Evolutionary conservation across 2,888 invertebrate genomes (phyloP), one percentile per base, ranked within the genome.

Genomic region (Ischnus inquisitorius): DNA sequence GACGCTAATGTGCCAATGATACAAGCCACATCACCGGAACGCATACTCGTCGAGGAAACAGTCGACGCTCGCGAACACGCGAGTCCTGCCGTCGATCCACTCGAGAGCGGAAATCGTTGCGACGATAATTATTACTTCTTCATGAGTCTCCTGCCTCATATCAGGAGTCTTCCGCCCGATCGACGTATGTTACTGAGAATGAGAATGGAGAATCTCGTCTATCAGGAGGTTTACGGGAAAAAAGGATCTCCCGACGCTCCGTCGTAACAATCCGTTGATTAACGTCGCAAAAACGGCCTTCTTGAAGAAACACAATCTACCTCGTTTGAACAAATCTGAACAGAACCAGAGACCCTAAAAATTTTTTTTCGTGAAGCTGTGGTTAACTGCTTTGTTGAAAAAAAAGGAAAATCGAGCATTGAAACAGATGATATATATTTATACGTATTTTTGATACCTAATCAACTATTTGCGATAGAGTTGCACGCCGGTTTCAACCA

Each of bases 81-180:
- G 51, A 89, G 78, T 39, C 91, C 88, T 5, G 81, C 86, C 10
- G 86, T 89, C 16, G 91, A 92, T 83, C 91, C 91, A 0, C 82
- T 91, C 8, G 92, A 91, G 14, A 88, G 89, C 14, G 78, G 78
- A 19, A 88, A 90, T 64, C 89, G 91, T 51, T 90, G 90, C 64
- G 94, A 94, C 77, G 94, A 94, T 79, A 93, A 93, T 88, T 94
- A 93, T 83, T 92, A 93, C 86, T 94, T 94, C 82, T 89, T 94
- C 34, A 92, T 94, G 91, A 94, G 94, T 82, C 90, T 94, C 6
- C 82, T 94, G 71, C 94, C 94, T 39, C 93, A 93, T 64, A 91
- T 93, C 78, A 90, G 91, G 80, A 91, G 90, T 10, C 76, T 94
- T 65, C 92, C 93, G 3, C 90, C 92, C 8, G 93, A 93, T 65